Evolutionary conservation across 2,888 invertebrate species (phyloP).

Genomic region (Drosophila antonietae): DNA sequence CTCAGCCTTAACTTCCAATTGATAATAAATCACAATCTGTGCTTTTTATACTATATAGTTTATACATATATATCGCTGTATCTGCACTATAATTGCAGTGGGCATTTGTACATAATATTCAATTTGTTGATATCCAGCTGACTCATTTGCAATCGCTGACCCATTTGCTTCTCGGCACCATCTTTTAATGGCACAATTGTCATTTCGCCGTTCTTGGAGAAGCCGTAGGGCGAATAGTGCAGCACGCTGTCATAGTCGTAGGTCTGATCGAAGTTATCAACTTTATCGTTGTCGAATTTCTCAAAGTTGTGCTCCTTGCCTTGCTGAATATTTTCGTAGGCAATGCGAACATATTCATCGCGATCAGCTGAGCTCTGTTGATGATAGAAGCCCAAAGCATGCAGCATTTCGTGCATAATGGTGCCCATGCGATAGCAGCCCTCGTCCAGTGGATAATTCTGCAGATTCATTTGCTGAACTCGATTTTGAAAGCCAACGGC

Average conservation of each 20-base stretch:
- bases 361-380: conserved; percentile 90
- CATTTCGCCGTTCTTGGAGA: conserved; percentile 88
- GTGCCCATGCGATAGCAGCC: conserved; percentile 84
- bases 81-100: conserved; percentile 39
- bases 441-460: conserved; percentile 43
- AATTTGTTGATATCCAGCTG: conserved; percentile 76
- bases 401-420: conserved; percentile 90
- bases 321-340: conserved; percentile 82
- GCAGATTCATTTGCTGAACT: conserved; percentile 62
- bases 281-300: conserved; percentile 86
- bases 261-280: conserved; percentile 87
- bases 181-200: conserved; percentile 87
- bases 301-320: conserved; percentile 89
- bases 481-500: conserved; percentile 88
- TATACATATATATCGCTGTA: too few relatives aligned
- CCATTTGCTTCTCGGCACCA: conserved; percentile 58
- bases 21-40: neutral
- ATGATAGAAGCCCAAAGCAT: conserved; percentile 91
- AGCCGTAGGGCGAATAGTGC: conserved; percentile 91
- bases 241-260: conserved; percentile 92
- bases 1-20: neutral
- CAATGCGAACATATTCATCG: conserved; percentile 88
- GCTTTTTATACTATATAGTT: neutral
- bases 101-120: conserved; percentile 81
- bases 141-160: conserved; percentile 74